Evolutionary conservation across 2,113 vertebrate genomes (phyloP).

Genomic region (Scomber colias): DNA sequence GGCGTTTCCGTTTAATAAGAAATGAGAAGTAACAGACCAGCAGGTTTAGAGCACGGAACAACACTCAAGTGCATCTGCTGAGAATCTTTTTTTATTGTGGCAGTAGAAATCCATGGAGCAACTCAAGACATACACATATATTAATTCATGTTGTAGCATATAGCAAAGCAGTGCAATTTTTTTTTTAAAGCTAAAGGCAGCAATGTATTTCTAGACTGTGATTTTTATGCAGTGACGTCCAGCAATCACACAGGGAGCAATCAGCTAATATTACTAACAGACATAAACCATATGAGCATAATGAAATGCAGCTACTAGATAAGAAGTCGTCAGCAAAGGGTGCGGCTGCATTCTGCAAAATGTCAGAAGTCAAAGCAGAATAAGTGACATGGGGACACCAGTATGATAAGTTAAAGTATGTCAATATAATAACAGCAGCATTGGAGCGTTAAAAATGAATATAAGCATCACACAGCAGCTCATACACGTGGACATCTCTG

Average conservation of each 20-base stretch:
- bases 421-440: not conserved
- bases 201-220: not conserved
- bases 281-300: not conserved
- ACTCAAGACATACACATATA: no score
- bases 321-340: not conserved
- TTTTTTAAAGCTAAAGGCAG: no score
- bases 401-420: not conserved
- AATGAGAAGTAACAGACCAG: not conserved
- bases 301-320: conserved; percentile 14
- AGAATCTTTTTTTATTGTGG: no score
- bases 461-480: not conserved
- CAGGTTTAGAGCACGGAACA: not conserved
- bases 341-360: conserved; percentile 29
- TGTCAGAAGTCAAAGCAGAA: not conserved
- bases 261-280: not conserved
- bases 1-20: conserved; percentile 1
- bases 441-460: not conserved
- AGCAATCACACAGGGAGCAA: not conserved
- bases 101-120: no score
- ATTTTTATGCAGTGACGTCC: not conserved
- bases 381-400: not conserved
- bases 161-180: no score
- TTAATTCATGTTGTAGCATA: no score
- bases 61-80: no score
- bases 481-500: not conserved